Base-by-base conservation (phyloP, 2,888 invertebrate genomes). In the Cephus pulcher region DNA sequence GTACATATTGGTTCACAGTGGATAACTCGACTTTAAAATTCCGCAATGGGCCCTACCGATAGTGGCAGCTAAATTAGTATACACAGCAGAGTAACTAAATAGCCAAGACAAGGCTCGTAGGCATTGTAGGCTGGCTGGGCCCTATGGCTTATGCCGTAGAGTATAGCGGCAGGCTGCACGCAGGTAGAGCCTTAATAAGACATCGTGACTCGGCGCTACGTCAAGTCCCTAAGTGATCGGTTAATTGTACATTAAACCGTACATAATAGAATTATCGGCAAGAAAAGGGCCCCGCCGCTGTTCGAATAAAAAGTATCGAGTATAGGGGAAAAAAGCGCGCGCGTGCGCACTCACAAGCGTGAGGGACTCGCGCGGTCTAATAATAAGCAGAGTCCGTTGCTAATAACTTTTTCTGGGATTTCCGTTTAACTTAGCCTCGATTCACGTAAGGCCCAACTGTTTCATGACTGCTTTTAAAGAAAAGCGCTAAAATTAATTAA, bases 191-290 rank as follows among this genome's bases (percentile, higher is more conserved):
- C 90, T 90, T 91, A 91, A 91, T 91, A 90, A 91, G 91, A 90
- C 90, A 88, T 91, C 90, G 90, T 91, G 91, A 91, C 89, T 91
- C 89, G 87, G 88, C 91, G 88, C 86, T 88, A 89, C 87, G 90
- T 91, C 90, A 90, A 23, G 87, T 80, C 82, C 88, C 86, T 90
- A 91, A 91, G 90, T 90, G 91, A 91, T 91, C 91, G 87, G 90
- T 90, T 91, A 91, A 91, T 91, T 90, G 90, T 90, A 90, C 89
- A 91, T 91, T 90, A 91, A 90, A 90, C 90, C 90, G 88, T 90
- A 87, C 88, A 90, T 91, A 91, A 91, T 91, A 89, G 90, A 91
- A 91, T 91, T 90, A 91, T 89, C 86, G 86, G 82, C 80, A 80
- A 73, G 81, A 82, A 78, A 56, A 56, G 23, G 56, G 23, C 23